Evolutionary conservation across 2,113 vertebrate species (phyloP).

Genomic region (Plotosus lineatus): DNA sequence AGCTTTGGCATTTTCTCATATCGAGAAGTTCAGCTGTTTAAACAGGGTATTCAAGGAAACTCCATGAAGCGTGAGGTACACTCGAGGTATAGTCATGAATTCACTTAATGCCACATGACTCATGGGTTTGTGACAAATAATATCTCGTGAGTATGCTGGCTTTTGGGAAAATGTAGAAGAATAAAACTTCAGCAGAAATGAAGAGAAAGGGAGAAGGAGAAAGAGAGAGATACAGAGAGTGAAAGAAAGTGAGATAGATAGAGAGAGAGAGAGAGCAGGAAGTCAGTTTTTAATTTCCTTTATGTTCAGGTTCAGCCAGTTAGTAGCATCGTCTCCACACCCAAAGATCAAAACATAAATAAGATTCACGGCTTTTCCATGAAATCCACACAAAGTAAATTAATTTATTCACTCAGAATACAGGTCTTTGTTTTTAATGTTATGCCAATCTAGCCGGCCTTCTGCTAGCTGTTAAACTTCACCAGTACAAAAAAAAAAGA

Average conservation of each 20-base stretch:
- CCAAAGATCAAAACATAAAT: neutral
- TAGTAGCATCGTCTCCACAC: neutral
- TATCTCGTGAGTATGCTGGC: too few species aligned
- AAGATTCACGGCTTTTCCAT: neutral
- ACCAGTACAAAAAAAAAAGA: neutral
- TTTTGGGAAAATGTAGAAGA: too few species aligned
- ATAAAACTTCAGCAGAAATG: too few species aligned
- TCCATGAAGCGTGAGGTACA: neutral
- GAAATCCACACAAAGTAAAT: neutral
- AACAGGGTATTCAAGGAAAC: neutral
- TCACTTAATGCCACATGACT: too few species aligned
- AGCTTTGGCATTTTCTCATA: neutral
- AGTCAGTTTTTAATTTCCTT: neutral
- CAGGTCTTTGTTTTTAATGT: neutral
- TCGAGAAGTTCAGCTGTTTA: neutral
- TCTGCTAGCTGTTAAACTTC: constrained; percentile 2
- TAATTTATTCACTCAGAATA: neutral
- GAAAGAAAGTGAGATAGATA: neutral
- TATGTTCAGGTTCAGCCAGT: neutral
- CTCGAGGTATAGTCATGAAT: neutral
- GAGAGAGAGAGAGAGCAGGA: too few species aligned
- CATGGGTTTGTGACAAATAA: too few species aligned
- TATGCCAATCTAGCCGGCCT: neutral
- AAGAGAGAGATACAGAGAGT: neutral
- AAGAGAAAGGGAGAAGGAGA: too few species aligned